Evolutionary conservation across 2,888 invertebrate species (phyloP).

Genomic region (Meghimatium bilineatum): DNA sequence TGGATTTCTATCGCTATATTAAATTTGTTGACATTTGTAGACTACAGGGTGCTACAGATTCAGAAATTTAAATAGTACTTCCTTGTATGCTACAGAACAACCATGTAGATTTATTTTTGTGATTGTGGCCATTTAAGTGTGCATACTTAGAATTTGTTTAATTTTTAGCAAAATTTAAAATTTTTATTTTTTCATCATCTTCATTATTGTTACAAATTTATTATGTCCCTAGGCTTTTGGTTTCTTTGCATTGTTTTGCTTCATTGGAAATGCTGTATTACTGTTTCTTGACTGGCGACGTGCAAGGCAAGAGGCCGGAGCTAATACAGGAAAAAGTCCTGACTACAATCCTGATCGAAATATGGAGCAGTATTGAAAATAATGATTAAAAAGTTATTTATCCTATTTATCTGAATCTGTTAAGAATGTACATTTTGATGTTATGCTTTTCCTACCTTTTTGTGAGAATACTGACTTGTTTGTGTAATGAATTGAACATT

Average conservation of each 20-base stretch:
- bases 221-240: slow-evolving; percentile 50
- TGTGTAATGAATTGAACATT: no score
- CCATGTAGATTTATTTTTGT: no score
- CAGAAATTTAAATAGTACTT: no score
- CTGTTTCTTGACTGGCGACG: slow-evolving; percentile 46
- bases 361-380: slow-evolving; percentile 48
- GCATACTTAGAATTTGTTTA: no score
- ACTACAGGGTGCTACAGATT: no score
- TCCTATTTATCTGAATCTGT: neutral
- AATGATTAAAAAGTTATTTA: neutral
- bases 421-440: neutral
- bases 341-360: slow-evolving; percentile 51
- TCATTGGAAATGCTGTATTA: slow-evolving; percentile 41
- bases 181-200: neutral
- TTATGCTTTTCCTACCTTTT: no score
- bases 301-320: neutral
- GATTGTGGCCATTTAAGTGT: no score
- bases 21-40: no score
- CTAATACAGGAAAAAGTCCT: slow-evolving; percentile 31
- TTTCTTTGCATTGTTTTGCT: slow-evolving; percentile 45
- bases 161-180: neutral
- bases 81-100: no score
- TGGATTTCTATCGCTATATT: no score
- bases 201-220: neutral
- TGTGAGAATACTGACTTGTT: no score